Evolutionary conservation across 2,113 vertebrate species (phyloP), one percentile per base, ranked within the genome.

Genomic region (Marcusenius ussheri): DNA sequence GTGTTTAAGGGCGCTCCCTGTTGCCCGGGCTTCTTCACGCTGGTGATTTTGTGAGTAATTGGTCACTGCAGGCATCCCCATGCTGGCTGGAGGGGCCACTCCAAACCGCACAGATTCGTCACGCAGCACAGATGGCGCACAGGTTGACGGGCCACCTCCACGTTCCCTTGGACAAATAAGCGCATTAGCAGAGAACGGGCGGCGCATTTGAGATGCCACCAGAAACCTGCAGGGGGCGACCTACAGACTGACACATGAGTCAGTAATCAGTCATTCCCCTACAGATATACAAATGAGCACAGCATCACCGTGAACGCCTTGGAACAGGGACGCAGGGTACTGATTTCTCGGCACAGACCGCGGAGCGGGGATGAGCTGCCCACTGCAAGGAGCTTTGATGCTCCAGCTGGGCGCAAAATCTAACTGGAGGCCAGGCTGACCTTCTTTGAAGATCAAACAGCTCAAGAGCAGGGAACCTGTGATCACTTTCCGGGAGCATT

Each of bases 41-140:
- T 88, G 56, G 31, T 62, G 53, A 66, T 88, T 88, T 88, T 66
- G 24, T 88, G 53, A 88, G 87, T 88, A 62, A 88, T 88, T 88
- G 87, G 53, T 24, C 87, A 88, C 56, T 45, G 56, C 56, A 88
- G 56, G 53, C 56, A 58, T 53, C 56, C 39, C 87, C 56, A 42
- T n/a, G 47, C 39, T 19, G 53, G 39, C 8, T 21, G 87, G 53
- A 21, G 53, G 31, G 83, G 50, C 24, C 31, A 3, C 35, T 45
- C 24, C 0, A 17, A 66, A 15, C 35, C 2, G 39, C 53, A 46
- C 39, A 51, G 53, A 62, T 62, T 66, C 53, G 3, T 88, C 27
- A 62, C 56, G 42, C 8, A 24, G 31, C 39, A 66, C 35, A 87
- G 85, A 87, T 87, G 85, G 85, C 13, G 10, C 31, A 53, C n/a